These are phyloP conservation scores for Notodonta dromedarius DNA, from an alignment of 2,888 invertebrate species.

Conservation along the genomic window DNA sequence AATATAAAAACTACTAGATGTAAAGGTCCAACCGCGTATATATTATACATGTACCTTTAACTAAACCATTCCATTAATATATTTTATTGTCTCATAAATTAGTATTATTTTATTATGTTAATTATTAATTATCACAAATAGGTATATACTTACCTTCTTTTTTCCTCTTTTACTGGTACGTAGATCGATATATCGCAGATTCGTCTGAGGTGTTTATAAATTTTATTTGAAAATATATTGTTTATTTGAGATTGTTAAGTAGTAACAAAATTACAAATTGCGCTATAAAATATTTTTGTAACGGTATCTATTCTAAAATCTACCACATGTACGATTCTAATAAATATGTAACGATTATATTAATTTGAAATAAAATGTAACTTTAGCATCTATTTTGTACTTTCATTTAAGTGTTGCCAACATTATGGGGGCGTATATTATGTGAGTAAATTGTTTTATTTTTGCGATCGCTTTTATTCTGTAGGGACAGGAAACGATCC, in stretches of 20 bases:
- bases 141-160: conserved; percentile 17
- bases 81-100: conserved; percentile 44
- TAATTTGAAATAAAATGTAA: conserved; percentile 77
- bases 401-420: conserved; percentile 41
- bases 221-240: conserved; percentile 26
- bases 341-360: conserved; percentile 64
- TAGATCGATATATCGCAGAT: conserved; percentile 32
- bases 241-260: not conserved
- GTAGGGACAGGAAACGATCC: conserved; percentile 83
- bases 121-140: conserved; percentile 26
- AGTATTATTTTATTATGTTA: conserved; percentile 35
- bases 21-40: conserved; percentile 43
- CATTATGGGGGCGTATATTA: conserved; percentile 44
- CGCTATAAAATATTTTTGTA: conserved; percentile 77
- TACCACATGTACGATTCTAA: conserved; percentile 72
- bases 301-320: conserved; percentile 57
- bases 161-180: conserved; percentile 13
- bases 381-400: conserved; percentile 62
- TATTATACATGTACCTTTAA: conserved; percentile 34
- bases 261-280: conserved; percentile 44
- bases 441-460: conserved; percentile 71
- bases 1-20: conserved; percentile 32
- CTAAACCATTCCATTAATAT: conserved; percentile 61
- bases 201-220: conserved; percentile 26
- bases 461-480: conserved; percentile 53